These are phyloP conservation scores for Siderastrea radians DNA, from an alignment of 92 coral and sea anemone genomes.

Conservation along the genomic window DNA sequence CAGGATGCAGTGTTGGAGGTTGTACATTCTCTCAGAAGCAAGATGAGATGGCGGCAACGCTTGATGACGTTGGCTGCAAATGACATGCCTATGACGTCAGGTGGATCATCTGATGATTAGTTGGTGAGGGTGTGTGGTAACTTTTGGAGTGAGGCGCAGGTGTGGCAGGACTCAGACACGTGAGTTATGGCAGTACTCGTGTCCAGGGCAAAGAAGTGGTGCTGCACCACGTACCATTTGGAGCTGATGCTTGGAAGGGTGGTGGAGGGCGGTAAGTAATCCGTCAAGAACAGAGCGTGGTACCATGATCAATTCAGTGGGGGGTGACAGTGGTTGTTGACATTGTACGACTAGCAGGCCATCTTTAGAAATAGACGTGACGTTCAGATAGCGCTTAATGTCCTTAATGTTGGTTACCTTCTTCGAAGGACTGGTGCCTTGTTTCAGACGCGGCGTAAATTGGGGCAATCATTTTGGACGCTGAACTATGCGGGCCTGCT, in stretches of 20 bases:
- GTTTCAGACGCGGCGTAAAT: constrained; percentile 19
- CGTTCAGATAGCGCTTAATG: constrained; percentile 38
- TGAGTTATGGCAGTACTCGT: constrained; percentile 57
- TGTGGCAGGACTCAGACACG: constrained; percentile 51
- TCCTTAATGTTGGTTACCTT: constrained; percentile 43
- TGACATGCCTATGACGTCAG: constrained; percentile 50
- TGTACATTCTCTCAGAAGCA: constrained; percentile 49
- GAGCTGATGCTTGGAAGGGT: constrained; percentile 62
- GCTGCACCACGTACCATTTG: constrained; percentile 39
- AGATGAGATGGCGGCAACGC: constrained; percentile 49
- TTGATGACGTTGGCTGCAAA: constrained; percentile 53
- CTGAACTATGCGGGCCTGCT: constrained; percentile 33
- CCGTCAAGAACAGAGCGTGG: constrained; percentile 53
- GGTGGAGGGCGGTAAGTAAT: constrained; percentile 62
- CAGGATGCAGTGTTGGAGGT: constrained; percentile 57
- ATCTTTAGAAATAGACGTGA: constrained; percentile 31
- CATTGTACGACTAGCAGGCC: constrained; percentile 52
- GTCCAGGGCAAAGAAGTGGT: constrained; percentile 73
- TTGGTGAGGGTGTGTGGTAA: constrained; percentile 41
- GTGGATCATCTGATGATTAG: constrained; percentile 69
- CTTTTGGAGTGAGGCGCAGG: constrained; percentile 65
- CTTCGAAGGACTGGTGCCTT: constrained; percentile 58
- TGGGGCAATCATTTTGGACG: constrained; percentile 28
- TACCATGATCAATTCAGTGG: constrained; percentile 54
- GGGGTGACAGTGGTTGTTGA: constrained; percentile 30